These are phyloP conservation scores for Stegodyphus dumicola DNA, from an alignment of 1,140 invertebrate genomes.

Conservation along the genomic window DNA sequence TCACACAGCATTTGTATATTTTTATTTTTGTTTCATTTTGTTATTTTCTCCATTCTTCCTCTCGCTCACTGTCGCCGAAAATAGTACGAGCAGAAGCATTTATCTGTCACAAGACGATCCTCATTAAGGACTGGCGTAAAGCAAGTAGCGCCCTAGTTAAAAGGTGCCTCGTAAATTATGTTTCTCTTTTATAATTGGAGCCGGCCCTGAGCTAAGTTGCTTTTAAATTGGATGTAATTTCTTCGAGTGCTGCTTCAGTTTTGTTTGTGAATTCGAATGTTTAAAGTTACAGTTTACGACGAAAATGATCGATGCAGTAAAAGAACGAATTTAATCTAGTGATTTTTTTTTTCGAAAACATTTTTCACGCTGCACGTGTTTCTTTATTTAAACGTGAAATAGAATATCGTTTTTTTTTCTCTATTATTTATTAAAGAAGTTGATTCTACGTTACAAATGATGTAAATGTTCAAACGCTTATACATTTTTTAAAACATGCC, in stretches of 20 bases:
- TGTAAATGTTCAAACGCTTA: too few relatives aligned
- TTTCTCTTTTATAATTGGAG: constrained; percentile 45
- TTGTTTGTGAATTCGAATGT: background rate
- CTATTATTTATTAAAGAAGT: too few relatives aligned
- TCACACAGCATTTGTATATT: too few relatives aligned
- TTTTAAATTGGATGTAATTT: constrained; percentile 52
- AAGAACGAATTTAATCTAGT: background rate
- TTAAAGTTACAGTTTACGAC: constrained; percentile 19
- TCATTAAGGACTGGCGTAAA: constrained; percentile 23
- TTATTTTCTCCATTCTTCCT: background rate
- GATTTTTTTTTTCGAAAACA: background rate
- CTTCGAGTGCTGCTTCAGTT: constrained; percentile 26
- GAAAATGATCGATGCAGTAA: background rate
- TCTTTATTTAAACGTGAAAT: too few relatives aligned
- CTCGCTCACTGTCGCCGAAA: background rate
- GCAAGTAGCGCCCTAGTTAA: constrained; percentile 20
- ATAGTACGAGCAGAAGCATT: constrained; percentile 18
- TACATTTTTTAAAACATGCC: too few relatives aligned
- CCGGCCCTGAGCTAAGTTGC: constrained; percentile 6
- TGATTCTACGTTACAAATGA: too few relatives aligned
- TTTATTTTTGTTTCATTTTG: background rate
- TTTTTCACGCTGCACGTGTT: too few relatives aligned
- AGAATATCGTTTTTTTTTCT: too few relatives aligned
- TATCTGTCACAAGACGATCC: constrained; percentile 34
- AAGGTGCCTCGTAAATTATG: constrained; percentile 44